Evolutionary conservation across 30 jellyfish, hydroid and myxozoan genomes (phyloP), one percentile per base, ranked within the genome.

Genomic region (Morbakka virulenta): DNA sequence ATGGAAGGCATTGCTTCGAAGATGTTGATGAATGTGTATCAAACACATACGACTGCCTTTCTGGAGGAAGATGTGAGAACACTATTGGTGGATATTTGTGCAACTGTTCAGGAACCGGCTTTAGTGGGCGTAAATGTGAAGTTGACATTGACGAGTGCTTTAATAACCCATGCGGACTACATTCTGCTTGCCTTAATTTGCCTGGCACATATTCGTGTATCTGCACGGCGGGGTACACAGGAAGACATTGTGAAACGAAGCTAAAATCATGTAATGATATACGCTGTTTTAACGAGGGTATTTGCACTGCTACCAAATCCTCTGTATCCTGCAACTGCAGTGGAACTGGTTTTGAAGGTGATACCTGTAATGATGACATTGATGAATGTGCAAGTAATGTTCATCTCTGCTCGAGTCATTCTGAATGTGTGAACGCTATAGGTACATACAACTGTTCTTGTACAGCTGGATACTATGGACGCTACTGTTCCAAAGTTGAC

Each of bases 21-120:
- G 95, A 84, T 68, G 41, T 72, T 20, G 83, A 87, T 64, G 94
- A 87, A 22, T 87, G 96, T 69, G 80, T 12, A n/a, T 20, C 34
- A 14, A 24, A 28, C 50, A 76, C 87, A 1, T 64, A 1, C 0
- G 85, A 79, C 6, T 81, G 93, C 30, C 64, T 20, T 49, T 50
- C 69, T 41, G 71, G 62, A 3, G 77, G 73, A 3, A 25, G 63
- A 12, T 81, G 93, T 29, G 62, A 32, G 35, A 70, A 69, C 41
- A 70, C 85, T 4, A 26, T 28, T 11, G 82, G 93, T 21, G 62
- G 80, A 21, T 81, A 30, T 52, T 1, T 1, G 3, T 80, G 91
- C 62, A 66, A 80, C 69, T 80, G 91, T 50, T 33, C 50, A 1
- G 71, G 35, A 0, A 69, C 79, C 1, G 94, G 94, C 14, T 72